Conservation (phyloP, 1,140 invertebrate species). For the Drosophila orena region DNA sequence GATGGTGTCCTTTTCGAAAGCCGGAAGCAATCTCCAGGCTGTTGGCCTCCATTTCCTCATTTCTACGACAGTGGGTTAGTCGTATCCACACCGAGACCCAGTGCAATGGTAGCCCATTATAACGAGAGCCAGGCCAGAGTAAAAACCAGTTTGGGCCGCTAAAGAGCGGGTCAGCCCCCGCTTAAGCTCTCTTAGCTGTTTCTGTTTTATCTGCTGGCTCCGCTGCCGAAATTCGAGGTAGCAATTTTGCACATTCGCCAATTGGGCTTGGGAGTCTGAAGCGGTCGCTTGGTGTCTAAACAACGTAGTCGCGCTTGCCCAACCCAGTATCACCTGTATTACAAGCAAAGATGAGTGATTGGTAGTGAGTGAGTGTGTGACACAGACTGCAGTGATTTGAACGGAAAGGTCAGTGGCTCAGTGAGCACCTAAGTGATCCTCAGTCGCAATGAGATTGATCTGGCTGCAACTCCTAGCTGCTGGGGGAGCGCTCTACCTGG, state of each 20-base stretch:
- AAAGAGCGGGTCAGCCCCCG: slow-evolving; percentile 58
- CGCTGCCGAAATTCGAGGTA: slow-evolving; percentile 51
- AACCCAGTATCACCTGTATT: slow-evolving; percentile 3
- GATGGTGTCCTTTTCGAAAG: slow-evolving; percentile 47
- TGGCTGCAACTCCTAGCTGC: slow-evolving; percentile 57
- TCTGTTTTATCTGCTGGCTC: slow-evolving; percentile 36
- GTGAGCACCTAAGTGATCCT: slow-evolving; percentile 22
- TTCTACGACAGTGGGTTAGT: slow-evolving; percentile 64
- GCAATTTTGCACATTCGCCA: slow-evolving; percentile 69
- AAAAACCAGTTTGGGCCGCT: slow-evolving; percentile 50
- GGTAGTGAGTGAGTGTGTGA: slow-evolving; percentile 33
- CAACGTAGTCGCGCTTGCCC: slow-evolving; percentile 53
- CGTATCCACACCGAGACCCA: slow-evolving; percentile 15
- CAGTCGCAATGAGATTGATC: slow-evolving; percentile 57
- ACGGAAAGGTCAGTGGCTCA: slow-evolving; percentile 45
- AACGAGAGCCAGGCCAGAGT: slow-evolving; percentile 13
- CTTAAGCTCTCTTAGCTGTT: slow-evolving; percentile 57
- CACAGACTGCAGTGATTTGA: slow-evolving; percentile 18
- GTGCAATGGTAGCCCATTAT: slow-evolving; percentile 18
- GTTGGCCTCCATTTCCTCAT: slow-evolving; percentile 57
- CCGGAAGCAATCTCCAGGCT: slow-evolving; percentile 46
- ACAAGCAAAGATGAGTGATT: slow-evolving; percentile 24
- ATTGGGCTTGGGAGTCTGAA: slow-evolving; percentile 57
- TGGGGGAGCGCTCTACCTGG: slow-evolving; percentile 38
- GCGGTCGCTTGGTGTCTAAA: slow-evolving; percentile 55